Conservation (phyloP, 53 echinoderm and acorn worm species). For the Pentamera pediparva region DNA sequence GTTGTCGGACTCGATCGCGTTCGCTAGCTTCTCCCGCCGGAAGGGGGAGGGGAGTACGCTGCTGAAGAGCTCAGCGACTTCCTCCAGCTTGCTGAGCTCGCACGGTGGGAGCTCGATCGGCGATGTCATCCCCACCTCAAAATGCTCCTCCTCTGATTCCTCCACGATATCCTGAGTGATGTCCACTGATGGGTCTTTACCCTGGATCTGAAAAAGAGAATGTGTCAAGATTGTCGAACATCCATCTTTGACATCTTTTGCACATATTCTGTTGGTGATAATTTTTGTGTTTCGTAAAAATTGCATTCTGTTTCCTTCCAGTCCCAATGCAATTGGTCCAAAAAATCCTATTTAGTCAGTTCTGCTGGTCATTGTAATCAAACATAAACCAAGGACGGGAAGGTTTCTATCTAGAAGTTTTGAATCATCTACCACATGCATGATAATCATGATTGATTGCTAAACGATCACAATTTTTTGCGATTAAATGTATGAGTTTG, state of each 20-base stretch:
- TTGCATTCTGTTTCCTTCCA: background rate
- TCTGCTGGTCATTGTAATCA: too few species aligned
- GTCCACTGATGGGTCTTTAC: conserved; percentile 96
- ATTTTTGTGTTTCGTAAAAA: background rate
- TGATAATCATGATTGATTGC: too few species aligned
- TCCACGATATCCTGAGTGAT: conserved; percentile 97
- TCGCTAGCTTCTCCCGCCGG: conserved; percentile 86
- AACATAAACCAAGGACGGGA: too few species aligned
- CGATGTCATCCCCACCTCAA: conserved; percentile 89
- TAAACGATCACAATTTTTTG: background rate
- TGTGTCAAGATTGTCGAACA: background rate
- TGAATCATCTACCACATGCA: too few species aligned
- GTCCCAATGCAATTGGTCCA: too few species aligned
- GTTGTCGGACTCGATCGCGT: conserved; percentile 86
- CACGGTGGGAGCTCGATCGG: conserved; percentile 94
- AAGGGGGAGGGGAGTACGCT: conserved; percentile 84
- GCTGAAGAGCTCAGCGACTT: conserved; percentile 92
- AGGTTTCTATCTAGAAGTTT: too few species aligned
- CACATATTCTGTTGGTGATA: too few species aligned
- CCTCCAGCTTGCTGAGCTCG: conserved; percentile 93
- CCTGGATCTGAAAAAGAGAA: conserved; percentile 60
- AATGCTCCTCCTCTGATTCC: conserved; percentile 83
- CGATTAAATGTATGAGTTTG: too few species aligned
- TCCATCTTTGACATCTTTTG: too few species aligned
- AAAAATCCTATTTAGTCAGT: too few species aligned